These are phyloP conservation scores for Sipunculus nudus DNA, from an alignment of 2,888 invertebrate genomes.

Conservation along the genomic window DNA sequence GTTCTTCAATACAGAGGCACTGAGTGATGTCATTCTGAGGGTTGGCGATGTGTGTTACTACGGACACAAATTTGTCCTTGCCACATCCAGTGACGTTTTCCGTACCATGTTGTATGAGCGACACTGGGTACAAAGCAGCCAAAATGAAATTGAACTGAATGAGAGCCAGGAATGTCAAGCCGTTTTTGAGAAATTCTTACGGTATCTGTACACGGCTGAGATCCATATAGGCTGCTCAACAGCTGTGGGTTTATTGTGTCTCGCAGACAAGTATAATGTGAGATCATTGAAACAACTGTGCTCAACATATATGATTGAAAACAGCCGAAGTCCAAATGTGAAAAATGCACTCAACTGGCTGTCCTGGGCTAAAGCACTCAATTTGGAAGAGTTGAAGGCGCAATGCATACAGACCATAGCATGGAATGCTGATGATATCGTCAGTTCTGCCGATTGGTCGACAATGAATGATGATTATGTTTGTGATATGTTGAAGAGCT, in stretches of 20 bases:
- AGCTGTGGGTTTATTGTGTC: constrained; percentile 63
- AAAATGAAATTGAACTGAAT: constrained; percentile 55
- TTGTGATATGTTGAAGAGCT: constrained; percentile 57
- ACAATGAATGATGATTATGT: constrained; percentile 64
- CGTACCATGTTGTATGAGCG: constrained; percentile 63
- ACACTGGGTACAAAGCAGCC: constrained; percentile 52
- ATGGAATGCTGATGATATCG: constrained; percentile 62
- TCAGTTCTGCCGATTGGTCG: constrained; percentile 60
- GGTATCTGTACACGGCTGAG: constrained; percentile 64
- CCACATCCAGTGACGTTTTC: constrained; percentile 66
- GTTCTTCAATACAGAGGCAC: constrained; percentile 60
- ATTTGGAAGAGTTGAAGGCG: constrained; percentile 53
- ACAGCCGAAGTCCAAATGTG: constrained; percentile 60
- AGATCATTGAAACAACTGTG: constrained; percentile 60
- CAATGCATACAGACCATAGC: constrained; percentile 64
- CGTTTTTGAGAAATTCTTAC: constrained; percentile 62
- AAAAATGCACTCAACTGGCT: constrained; percentile 64
- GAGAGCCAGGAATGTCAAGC: constrained; percentile 61
- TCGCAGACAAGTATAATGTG: constrained; percentile 66
- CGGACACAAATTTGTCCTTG: constrained; percentile 65
- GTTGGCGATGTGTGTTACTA: constrained; percentile 52
- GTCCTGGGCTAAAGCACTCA: constrained; percentile 65
- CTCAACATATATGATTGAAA: constrained; percentile 63
- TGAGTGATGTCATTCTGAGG: constrained; percentile 60
- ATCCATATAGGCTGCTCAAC: constrained; percentile 55